These are phyloP conservation scores for Sinocyclocheilus rhinocerous DNA, from an alignment of 2,113 vertebrate genomes.

Conservation along the genomic window DNA sequence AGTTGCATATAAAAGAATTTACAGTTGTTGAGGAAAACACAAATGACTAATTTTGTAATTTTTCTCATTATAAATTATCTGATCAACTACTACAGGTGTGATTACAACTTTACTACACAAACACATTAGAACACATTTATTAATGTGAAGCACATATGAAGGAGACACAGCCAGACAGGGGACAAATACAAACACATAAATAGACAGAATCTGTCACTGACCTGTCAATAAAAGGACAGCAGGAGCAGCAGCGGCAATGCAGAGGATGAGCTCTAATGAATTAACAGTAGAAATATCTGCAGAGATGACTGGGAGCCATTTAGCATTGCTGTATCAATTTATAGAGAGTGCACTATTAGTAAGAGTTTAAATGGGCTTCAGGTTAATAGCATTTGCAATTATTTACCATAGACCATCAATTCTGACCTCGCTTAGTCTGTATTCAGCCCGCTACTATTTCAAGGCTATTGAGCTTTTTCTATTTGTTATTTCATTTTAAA, in stretches of 20 bases:
- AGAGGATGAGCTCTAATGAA: not conserved
- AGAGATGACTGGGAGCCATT: slow-evolving; percentile 1
- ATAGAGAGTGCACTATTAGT: not conserved
- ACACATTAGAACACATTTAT: not conserved
- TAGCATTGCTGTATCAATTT: not conserved
- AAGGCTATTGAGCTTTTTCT: not conserved
- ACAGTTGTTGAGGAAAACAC: not conserved
- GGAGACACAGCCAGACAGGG: slow-evolving; percentile 32
- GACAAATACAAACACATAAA: slow-evolving; percentile 6
- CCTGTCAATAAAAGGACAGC: slow-evolving; percentile 30
- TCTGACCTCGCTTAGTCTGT: not conserved
- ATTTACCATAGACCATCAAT: not conserved
- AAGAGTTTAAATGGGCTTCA: not conserved
- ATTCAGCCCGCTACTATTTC: not conserved
- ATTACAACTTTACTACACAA: not conserved
- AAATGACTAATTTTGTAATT: no score
- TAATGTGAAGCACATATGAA: slow-evolving; percentile 33
- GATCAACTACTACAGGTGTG: not conserved
- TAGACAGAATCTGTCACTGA: not conserved
- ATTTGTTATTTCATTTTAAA: not conserved
- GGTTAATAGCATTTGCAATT: slow-evolving; percentile 11
- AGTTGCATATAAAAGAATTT: not conserved
- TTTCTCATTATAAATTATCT: not conserved
- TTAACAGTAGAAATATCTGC: slow-evolving; percentile 8
- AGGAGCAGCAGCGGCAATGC: not conserved